These are phyloP conservation scores for Aporophyla nigra DNA, from an alignment of 2,888 invertebrate species.

Conservation along the genomic window DNA sequence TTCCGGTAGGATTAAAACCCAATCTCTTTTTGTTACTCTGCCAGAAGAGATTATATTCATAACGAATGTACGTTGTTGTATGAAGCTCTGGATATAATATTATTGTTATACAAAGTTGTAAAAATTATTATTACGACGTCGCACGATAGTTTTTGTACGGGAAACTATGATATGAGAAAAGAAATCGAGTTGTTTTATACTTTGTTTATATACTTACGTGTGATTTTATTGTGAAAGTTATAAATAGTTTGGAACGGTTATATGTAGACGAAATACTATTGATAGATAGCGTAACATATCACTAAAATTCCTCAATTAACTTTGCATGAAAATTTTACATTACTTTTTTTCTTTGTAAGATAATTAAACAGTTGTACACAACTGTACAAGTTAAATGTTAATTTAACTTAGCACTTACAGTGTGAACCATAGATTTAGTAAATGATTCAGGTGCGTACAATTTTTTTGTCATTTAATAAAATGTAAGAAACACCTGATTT, in stretches of 20 bases:
- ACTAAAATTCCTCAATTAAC: not conserved
- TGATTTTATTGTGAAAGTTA: conserved; percentile 45
- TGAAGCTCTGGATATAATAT: conserved; percentile 70
- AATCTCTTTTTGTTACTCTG: conserved; percentile 82
- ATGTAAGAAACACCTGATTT: too few relatives aligned
- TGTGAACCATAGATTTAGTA: too few relatives aligned
- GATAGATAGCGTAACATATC: not conserved
- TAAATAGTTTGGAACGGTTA: not conserved
- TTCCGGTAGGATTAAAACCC: conserved; percentile 80
- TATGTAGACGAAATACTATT: not conserved
- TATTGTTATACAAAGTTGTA: conserved; percentile 70
- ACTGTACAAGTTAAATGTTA: too few relatives aligned
- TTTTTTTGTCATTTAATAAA: too few relatives aligned
- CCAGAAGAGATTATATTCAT: conserved; percentile 79
- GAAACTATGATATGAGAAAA: conserved; percentile 62
- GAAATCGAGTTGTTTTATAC: conserved; percentile 59
- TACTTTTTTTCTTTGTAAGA: too few relatives aligned
- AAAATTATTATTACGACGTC: conserved; percentile 71
- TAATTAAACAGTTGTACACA: too few relatives aligned
- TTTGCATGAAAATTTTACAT: not conserved
- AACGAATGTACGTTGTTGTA: conserved; percentile 72
- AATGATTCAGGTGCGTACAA: too few relatives aligned
- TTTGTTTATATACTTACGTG: conserved; percentile 49
- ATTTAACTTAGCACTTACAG: too few relatives aligned
- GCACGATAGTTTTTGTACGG: conserved; percentile 65